Base-by-base conservation (phyloP, 2,113 vertebrate genomes). In the Corythornis cristatus region DNA sequence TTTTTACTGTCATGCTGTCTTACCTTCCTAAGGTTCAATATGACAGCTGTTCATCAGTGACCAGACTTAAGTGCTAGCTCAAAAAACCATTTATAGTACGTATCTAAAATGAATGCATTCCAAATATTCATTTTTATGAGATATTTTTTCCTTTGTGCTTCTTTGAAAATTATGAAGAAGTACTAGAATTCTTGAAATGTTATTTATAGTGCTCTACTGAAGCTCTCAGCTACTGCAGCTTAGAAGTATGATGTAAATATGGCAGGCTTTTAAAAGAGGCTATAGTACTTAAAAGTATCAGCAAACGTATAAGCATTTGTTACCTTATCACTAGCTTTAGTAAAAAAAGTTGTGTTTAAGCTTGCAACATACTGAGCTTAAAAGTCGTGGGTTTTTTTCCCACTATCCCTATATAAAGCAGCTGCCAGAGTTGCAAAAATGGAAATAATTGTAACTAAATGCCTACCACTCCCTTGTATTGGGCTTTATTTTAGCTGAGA, bases 371-470 rank as follows among this genome's bases (percentile, higher is more conserved):
- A 19, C 37, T 40, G 61, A 66, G 33, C 37, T 54, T 65, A 65
- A 82, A 42, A 35, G 18, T 54, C 37, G 6, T 48, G 43, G 6
- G 9, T 16, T 61, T 45, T 33, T 29, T 12, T 53, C 25, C 40
- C 80, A 48, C 65, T 37, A 37, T 37, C 28, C 12, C 12, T 73
- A 4, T 71, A 29, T 76, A 61, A 80, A 89, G 40, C 70, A 82
- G 64, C 71, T 94, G 60, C 76, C 18, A 70, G 33, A 6, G 5
- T 65, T 93, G 42, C 74, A 75, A 76, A 90, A 92, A 71, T 50
- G 67, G 78, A 93, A 95, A 67, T 93, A 92, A 83, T 86, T 93
- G 66, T 37, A 75, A 53, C 42, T 83, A 88, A 89, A 88, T 79
- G 68, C 75, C 62, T 48, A 9, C 61, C 28, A 2, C 77, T 93